Conservation (phyloP, 1,140 invertebrate species). For the Bicyclus anynana region DNA sequence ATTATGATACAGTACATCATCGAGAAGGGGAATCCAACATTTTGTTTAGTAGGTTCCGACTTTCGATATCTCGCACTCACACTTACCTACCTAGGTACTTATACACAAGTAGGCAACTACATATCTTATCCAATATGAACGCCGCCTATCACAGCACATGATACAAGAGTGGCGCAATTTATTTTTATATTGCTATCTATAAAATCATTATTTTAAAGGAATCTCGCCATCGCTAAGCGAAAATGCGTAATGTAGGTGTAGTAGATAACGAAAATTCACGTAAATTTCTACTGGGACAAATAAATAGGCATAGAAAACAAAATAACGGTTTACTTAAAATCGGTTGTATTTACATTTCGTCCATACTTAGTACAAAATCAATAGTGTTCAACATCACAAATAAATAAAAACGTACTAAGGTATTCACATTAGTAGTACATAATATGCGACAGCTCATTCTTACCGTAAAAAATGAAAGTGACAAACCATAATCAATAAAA, state of each 20-base stretch:
- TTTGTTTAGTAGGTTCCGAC: no score
- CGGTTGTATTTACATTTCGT: constrained; percentile 77
- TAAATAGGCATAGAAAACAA: constrained; percentile 72
- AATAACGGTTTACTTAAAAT: constrained; percentile 77
- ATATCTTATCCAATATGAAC: constrained; percentile 29
- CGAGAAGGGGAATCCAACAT: no score
- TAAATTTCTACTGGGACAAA: constrained; percentile 40
- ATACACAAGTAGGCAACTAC: not conserved
- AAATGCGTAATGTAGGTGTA: no score
- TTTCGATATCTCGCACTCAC: not conserved
- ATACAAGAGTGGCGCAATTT: constrained; percentile 36
- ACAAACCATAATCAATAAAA: constrained; percentile 58
- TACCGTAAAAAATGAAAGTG: constrained; percentile 67
- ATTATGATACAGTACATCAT: no score
- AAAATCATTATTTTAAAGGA: constrained; percentile 28
- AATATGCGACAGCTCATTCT: constrained; percentile 66
- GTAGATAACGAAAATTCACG: not conserved
- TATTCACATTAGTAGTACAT: constrained; percentile 71
- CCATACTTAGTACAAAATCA: constrained; percentile 76
- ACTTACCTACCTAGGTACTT: no score
- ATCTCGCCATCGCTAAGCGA: constrained; percentile 7
- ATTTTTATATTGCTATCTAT: constrained; percentile 44
- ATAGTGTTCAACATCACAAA: constrained; percentile 76
- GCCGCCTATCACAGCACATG: constrained; percentile 32
- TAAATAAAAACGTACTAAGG: constrained; percentile 76